Percentiles rank a stretch among this genome's conserved stretches.
These are phyloP conservation scores for Gisinianus flammeolus DNA, from an alignment of 2,888 invertebrate genomes.

Conservation along the genomic window DNA sequence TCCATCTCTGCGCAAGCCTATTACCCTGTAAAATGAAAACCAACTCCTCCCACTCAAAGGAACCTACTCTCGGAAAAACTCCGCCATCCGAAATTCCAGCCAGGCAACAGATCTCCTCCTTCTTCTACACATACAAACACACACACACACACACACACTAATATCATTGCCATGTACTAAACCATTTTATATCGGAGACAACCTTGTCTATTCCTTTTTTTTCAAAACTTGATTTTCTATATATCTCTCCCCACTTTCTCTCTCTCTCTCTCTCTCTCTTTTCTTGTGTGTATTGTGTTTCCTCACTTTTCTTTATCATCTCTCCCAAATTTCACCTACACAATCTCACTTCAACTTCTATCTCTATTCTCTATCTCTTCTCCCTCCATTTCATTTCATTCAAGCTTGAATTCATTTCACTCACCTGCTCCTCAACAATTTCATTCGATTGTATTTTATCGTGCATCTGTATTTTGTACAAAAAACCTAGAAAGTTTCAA, in stretches of 20 bases:
- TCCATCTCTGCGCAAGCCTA: slow-evolving; percentile 41
- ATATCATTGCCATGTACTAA: background rate
- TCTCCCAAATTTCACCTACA: too few relatives aligned
- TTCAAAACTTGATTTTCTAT: background rate
- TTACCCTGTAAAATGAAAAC: slow-evolving; percentile 29
- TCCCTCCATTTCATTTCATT: too few relatives aligned
- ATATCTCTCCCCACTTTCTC: background rate
- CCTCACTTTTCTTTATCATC: too few relatives aligned
- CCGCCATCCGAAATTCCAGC: slow-evolving; percentile 43
- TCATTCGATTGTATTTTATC: too few relatives aligned
- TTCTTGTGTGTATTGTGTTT: too few relatives aligned
- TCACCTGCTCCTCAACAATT: too few relatives aligned
- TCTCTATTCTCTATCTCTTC: too few relatives aligned
- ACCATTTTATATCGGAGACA: background rate
- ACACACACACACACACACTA: background rate
- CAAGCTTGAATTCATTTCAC: too few relatives aligned
- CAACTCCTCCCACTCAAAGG: slow-evolving; percentile 24
- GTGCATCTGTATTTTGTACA: too few relatives aligned
- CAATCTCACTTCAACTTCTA: too few relatives aligned
- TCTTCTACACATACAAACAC: background rate
- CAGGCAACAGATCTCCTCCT: slow-evolving; percentile 38
- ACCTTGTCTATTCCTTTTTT: background rate
- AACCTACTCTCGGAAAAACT: slow-evolving; percentile 37
- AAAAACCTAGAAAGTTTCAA: too few relatives aligned
- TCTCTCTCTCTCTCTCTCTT: slow-evolving; percentile 4